Base-by-base conservation (phyloP, 2,888 invertebrate genomes). In the Erebia aethiops region DNA sequence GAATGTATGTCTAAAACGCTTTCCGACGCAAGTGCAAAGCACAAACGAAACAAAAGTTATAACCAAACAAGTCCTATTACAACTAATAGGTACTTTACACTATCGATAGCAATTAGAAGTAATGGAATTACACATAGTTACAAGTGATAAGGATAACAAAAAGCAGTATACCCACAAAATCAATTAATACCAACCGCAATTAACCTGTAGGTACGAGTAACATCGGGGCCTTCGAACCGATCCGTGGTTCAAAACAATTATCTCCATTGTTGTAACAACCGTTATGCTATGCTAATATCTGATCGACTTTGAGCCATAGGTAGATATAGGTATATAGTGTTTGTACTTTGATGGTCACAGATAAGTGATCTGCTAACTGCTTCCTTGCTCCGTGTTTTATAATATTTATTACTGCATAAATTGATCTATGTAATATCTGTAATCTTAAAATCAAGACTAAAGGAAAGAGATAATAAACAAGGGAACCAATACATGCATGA, bases 141-240 rank as follows among this genome's bases (percentile, higher is more conserved):
- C 61, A 49, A 62, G 2, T 67, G 67, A 71, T 56, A 49, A 60
- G 67, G 64, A 64, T 66, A 74, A 72, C 71, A 75, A 73, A 74
- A 70, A 74, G 70, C 74, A 69, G 64, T 74, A 71, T 67, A 76
- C 71, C 72, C 74, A 85, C 85, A 83, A 87, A 89, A 90, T 90
- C 90, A 89, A 90, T 90, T 89, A 89, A 87, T 86, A 87, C 76
- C 7, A 78, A 80, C 80, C 81, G 77, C 78, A 78, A 82, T 81
- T 81, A 81, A 79, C 81, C 80, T 78, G 77, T 75, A 62, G 62
- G 62, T 35, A 35, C 35, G 35, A 35, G 35, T 62, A 76, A 77
- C 72, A 66, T 54, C 67, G 72, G 71, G 65, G 74, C 71, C 60
- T 71, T 69, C 73, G 73, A 74, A 69, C 72, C 72, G 72, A 74